phyloP scores from a whole-genome alignment of 2,113 vertebrate species.

The Xiphophorus couchianus region DNA sequence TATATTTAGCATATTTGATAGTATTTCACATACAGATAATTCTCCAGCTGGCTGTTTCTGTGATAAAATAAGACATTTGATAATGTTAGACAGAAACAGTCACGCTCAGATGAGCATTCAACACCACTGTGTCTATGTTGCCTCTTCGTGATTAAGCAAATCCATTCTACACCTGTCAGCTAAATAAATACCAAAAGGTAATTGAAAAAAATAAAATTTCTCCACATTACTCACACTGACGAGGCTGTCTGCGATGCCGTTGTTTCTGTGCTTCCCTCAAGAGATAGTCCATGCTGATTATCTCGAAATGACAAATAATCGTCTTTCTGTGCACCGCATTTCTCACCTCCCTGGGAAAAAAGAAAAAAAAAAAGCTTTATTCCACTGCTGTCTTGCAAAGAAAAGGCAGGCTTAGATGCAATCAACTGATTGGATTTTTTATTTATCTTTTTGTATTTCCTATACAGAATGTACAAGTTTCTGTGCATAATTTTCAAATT shows the following conservation, averaged over 20 bases:
- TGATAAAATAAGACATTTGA: neutral
- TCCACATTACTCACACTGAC: neutral
- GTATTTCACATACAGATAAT: neutral
- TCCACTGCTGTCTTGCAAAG: neutral
- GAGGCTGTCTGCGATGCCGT: neutral
- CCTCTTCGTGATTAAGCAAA: neutral
- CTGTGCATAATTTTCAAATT: neutral
- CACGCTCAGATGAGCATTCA: neutral
- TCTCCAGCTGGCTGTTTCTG: neutral
- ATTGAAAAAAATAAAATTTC: neutral
- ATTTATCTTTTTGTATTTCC: neutral
- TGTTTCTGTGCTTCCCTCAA: neutral
- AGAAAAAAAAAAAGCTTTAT: neutral
- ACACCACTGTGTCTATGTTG: neutral
- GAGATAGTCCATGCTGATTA: neutral
- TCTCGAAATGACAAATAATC: neutral
- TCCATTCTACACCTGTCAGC: neutral
- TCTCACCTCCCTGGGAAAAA: neutral
- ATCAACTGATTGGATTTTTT: neutral
- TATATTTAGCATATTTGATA: neutral
- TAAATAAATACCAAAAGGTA: neutral
- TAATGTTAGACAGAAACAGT: neutral
- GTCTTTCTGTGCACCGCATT: neutral
- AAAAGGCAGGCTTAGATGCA: neutral
- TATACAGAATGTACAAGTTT: neutral